Base-by-base conservation (phyloP, 2,888 invertebrate genomes). In the Drosophila setosimentum region DNA sequence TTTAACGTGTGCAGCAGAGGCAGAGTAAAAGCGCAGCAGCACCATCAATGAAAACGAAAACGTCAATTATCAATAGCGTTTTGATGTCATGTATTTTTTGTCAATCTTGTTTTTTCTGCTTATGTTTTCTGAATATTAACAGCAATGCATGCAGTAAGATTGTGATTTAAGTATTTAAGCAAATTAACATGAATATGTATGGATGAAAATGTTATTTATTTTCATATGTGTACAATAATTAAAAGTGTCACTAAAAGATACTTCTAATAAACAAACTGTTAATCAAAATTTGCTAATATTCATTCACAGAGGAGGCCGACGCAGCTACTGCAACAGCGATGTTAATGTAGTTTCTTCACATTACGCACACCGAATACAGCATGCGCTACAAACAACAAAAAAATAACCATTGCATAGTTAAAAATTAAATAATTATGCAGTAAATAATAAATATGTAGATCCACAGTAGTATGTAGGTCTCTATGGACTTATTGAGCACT, bases 1-100 rank as follows among this genome's bases (percentile, higher is more conserved):
- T 21, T 11, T 35, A 7, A 21, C 51, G 42, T 51, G 45, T 74
- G 66, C 62, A 65, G 21, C 37, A 50, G 58, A 5, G 51, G 30
- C 33, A 49, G 18, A 30, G 64, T 48, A 67, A 70, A 78, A 78
- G 76, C 65, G 68, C 68, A 78, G 11, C 11, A 32, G 13, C 33
- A 33, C 60, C 78, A 78, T 72, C 53, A 68, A 78, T 72, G 76
- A 68, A 78, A 78, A 75, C 21, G 64, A 78, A 75, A 70, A 73
- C 62, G 49, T 51, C n/a, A 21, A 30, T 29, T 18, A 42, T 35
- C 45, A 48, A 24, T 24, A 32, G 48, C 10, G 24, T 53, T 16
- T 24, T 49, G 2, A 30, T n/a, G 30, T 68, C 18, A 35, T 64
- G 27, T 32, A 57, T 18, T 37, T n/a, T 27, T n/a, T n/a, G n/a